A percentile compares a stretch with the other conserved stretches of the same genome.
Evolutionary conservation across 2,113 vertebrate species (phyloP).

Genomic region (Aegotheles bennettii): DNA sequence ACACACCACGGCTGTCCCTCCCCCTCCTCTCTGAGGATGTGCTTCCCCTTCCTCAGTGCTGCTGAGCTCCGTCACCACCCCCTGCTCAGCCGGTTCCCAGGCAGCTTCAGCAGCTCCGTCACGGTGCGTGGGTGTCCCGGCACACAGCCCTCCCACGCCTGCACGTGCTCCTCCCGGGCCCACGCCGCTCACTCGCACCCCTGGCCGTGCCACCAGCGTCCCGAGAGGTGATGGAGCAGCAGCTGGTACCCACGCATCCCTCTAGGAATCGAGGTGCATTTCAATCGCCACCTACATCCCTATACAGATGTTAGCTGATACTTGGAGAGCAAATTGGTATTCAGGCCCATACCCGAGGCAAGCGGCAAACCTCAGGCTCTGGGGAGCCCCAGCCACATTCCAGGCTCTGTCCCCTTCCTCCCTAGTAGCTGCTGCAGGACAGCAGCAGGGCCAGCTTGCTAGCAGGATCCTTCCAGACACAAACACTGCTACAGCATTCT

Average conservation of each 20-base stretch:
- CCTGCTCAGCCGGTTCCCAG: not conserved
- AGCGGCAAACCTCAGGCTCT: not conserved
- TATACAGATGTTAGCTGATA: not conserved
- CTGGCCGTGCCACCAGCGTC: not conserved
- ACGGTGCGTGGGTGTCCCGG: not conserved
- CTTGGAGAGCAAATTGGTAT: not conserved
- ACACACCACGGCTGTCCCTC: not conserved
- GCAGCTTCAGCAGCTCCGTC: not conserved
- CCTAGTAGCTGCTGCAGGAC: not conserved
- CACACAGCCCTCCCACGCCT: not conserved
- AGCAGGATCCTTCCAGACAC: not conserved
- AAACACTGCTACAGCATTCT: not conserved
- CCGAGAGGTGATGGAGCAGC: not conserved
- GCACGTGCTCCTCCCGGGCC: not conserved
- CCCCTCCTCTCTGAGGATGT: not conserved
- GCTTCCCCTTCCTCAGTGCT: not conserved
- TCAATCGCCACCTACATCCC: not conserved
- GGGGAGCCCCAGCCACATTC: conserved; percentile 16
- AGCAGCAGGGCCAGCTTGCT: not conserved
- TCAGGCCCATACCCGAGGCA: not conserved
- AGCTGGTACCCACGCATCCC: conserved; percentile 21
- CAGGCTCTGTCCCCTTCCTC: conserved; percentile 7
- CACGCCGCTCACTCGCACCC: not conserved
- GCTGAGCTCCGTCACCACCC: not conserved
- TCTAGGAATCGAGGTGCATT: not conserved